Percentiles rank a stretch among this genome's conserved stretches.
Conservation (phyloP, 2,888 invertebrate species). For the Drosophila histrio region DNA sequence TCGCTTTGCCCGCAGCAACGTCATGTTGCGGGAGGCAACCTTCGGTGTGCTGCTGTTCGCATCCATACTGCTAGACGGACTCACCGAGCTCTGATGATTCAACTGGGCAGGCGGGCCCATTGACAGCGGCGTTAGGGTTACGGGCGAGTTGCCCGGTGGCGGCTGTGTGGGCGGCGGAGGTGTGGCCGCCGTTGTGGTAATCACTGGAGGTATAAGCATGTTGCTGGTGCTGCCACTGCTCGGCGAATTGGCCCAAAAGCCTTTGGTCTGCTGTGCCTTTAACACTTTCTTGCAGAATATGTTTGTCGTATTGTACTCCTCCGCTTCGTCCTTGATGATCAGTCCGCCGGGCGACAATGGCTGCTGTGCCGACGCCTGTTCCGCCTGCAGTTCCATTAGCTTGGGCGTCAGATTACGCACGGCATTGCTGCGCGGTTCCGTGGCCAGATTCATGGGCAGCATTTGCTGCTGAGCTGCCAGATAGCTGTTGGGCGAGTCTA, state of each 20-base stretch:
- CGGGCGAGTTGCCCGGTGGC: constrained; percentile 31
- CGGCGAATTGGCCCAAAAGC: constrained; percentile 82
- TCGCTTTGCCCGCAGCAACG: constrained; percentile 85
- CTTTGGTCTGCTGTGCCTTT: constrained; percentile 84
- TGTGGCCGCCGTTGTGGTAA: constrained; percentile 75
- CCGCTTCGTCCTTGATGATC: constrained; percentile 82
- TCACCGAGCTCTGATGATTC: constrained; percentile 65
- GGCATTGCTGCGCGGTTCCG: constrained; percentile 69
- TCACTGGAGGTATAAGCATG: constrained; percentile 70
- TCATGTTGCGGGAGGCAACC: constrained; percentile 85
- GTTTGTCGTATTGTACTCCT: constrained; percentile 82
- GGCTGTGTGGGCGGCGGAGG: constrained; percentile 55
- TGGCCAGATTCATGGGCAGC: constrained; percentile 83
- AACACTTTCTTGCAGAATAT: constrained; percentile 84
- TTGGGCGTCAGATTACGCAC: constrained; percentile 82
- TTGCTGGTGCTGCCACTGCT: constrained; percentile 62
- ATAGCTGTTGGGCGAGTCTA: constrained; percentile 77
- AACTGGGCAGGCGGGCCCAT: constrained; percentile 84
- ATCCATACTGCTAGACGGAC: constrained; percentile 73
- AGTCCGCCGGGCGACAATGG: constrained; percentile 54
- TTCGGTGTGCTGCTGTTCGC: constrained; percentile 72
- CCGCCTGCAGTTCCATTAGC: constrained; percentile 70
- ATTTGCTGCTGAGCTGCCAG: constrained; percentile 73
- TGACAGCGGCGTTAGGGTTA: constrained; percentile 79
- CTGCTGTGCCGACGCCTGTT: constrained; percentile 24